Conservation (phyloP, 1,140 invertebrate genomes). For the Hetaerina americana region DNA sequence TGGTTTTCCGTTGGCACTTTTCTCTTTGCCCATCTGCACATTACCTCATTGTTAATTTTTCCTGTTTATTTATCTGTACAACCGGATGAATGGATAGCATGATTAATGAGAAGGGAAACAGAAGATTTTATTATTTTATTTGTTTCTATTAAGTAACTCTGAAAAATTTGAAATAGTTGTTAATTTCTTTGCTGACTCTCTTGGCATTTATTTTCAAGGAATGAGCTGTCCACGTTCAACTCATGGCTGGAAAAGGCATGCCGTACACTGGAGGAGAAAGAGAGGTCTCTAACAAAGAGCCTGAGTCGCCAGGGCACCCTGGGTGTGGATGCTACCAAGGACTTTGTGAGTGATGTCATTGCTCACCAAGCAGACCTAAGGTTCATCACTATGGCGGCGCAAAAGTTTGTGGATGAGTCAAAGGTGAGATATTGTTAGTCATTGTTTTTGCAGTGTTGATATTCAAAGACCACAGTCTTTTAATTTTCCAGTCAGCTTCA, state of each 20-base stretch:
- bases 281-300: conserved; percentile 59
- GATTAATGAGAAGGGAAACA: too few relatives aligned
- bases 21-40: too few relatives aligned
- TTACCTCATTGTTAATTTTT: too few relatives aligned
- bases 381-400: conserved; percentile 87
- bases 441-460: not conserved
- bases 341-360: conserved; percentile 88
- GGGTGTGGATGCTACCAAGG: conserved; percentile 55
- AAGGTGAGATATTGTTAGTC: conserved; percentile 38
- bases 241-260: conserved; percentile 72
- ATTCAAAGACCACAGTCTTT: too few relatives aligned
- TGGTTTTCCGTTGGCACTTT: too few relatives aligned
- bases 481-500: too few relatives aligned
- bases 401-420: conserved; percentile 88
- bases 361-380: conserved; percentile 86
- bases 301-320: conserved; percentile 7
- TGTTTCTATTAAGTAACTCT: not conserved
- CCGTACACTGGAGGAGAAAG: conserved; percentile 69
- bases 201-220: conserved; percentile 28
- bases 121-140: not conserved
- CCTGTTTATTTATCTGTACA: too few relatives aligned
- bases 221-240: conserved; percentile 66
- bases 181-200: not conserved
- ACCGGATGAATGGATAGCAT: too few relatives aligned
- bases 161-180: conserved; percentile 5